Percentiles rank a stretch among this genome's conserved stretches.
Evolutionary conservation across 2,797 vertebrate species (phyloP).

Genomic region (Hapalemur alaotrensis): DNA sequence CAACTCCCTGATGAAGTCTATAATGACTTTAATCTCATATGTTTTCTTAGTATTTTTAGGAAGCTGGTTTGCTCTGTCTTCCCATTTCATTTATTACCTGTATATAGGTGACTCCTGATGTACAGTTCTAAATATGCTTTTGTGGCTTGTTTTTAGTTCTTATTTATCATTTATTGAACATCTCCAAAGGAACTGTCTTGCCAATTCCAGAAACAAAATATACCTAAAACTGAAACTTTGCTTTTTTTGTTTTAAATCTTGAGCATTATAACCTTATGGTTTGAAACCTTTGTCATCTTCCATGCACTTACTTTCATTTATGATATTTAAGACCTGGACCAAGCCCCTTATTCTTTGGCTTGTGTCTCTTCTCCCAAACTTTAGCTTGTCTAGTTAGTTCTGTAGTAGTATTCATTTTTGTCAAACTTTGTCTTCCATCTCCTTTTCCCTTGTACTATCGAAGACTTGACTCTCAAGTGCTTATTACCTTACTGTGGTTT

Average conservation of each 20-base stretch:
- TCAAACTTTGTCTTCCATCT: neutral
- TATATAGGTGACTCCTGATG: neutral
- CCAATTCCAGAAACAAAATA: slow-evolving; percentile 20
- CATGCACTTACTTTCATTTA: neutral
- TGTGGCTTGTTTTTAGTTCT: slow-evolving; percentile 41
- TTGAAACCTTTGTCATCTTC: neutral
- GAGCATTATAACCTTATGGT: neutral
- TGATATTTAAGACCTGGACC: neutral
- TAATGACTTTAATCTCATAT: neutral
- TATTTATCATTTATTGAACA: slow-evolving; percentile 33
- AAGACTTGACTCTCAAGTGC: neutral
- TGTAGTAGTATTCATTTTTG: slow-evolving; percentile 10
- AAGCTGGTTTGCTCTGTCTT: slow-evolving; percentile 5
- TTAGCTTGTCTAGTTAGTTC: neutral
- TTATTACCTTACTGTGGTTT: neutral
- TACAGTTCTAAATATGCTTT: neutral
- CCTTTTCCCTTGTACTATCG: neutral
- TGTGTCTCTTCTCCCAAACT: neutral
- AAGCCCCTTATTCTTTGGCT: neutral
- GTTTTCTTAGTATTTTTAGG: slow-evolving; percentile 12
- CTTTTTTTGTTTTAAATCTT: neutral
- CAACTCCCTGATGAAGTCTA: neutral
- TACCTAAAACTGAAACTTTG: neutral
- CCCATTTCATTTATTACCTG: neutral
- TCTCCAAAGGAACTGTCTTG: neutral